phyloP scores from a whole-genome alignment of 2,113 vertebrate genomes.

The Sebastes fasciatus region DNA sequence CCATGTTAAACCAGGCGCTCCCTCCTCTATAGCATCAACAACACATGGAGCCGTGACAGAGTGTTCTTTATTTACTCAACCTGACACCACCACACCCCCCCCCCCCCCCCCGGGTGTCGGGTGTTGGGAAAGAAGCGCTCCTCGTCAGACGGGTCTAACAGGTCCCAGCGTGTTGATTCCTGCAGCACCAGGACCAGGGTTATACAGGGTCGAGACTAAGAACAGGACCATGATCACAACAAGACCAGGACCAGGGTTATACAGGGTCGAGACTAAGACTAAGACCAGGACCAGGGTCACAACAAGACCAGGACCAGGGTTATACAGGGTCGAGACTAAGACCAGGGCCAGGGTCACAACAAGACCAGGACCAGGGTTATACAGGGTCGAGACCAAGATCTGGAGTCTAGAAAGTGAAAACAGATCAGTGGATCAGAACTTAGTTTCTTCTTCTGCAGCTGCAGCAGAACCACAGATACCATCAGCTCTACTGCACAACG shows the following conservation, averaged over 20 bases:
- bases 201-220: not conserved
- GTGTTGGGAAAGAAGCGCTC: not conserved
- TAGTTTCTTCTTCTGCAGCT: too few species aligned
- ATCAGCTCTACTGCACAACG: too few species aligned
- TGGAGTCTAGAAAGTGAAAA: too few species aligned
- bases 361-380: too few species aligned
- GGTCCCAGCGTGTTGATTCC: slow-evolving; percentile 1
- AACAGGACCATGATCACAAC: not conserved
- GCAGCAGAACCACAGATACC: too few species aligned
- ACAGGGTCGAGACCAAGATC: not conserved
- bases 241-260: not conserved
- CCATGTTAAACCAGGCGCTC: not conserved
- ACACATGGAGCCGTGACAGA: not conserved
- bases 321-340: too few species aligned
- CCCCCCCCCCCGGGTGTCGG: not conserved
- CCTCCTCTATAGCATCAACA: not conserved
- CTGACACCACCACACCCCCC: not conserved
- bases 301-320: not conserved
- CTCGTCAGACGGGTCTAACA: not conserved
- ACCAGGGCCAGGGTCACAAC: too few species aligned
- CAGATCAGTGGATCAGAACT: too few species aligned
- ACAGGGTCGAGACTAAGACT: not conserved
- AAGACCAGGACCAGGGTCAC: not conserved
- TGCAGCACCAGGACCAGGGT: not conserved
- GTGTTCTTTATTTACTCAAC: not conserved